A percentile compares a stretch with the other conserved stretches of the same genome.
Conservation (phyloP, 2,888 invertebrate genomes). For the Pammene aurita region DNA sequence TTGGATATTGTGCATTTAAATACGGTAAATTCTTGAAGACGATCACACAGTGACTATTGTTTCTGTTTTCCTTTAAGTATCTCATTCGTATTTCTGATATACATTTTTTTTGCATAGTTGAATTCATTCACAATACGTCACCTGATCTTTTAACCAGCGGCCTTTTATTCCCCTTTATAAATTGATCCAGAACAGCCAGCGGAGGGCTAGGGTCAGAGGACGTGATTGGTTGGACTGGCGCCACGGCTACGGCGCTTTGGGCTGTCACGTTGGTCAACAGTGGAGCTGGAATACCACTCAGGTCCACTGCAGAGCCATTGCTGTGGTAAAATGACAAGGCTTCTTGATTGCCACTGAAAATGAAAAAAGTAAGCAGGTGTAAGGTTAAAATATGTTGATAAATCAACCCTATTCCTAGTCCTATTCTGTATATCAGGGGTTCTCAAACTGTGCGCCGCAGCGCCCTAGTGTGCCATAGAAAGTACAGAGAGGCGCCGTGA, state of each 20-base stretch:
- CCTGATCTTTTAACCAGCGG: constrained; percentile 20
- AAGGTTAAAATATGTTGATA: neutral
- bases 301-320: constrained; percentile 65
- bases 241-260: constrained; percentile 65
- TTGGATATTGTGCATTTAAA: neutral
- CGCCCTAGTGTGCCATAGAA: no score
- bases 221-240: constrained; percentile 49
- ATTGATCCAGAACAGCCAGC: constrained; percentile 48
- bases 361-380: constrained; percentile 44
- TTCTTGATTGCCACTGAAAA: constrained; percentile 67
- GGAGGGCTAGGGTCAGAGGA: constrained; percentile 42
- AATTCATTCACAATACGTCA: neutral
- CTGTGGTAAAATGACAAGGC: constrained; percentile 66
- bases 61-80: no score
- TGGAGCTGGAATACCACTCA: constrained; percentile 61
- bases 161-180: neutral
- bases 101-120: no score
- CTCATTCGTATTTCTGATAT: no score
- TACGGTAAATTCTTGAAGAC: neutral
- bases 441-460: no score
- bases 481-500: no score
- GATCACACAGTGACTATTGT: no score
- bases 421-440: no score
- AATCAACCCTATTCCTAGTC: no score
- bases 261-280: constrained; percentile 72